Evolutionary conservation across 1,140 invertebrate genomes (phyloP).

Genomic region (Belonocnema kinseyi): DNA sequence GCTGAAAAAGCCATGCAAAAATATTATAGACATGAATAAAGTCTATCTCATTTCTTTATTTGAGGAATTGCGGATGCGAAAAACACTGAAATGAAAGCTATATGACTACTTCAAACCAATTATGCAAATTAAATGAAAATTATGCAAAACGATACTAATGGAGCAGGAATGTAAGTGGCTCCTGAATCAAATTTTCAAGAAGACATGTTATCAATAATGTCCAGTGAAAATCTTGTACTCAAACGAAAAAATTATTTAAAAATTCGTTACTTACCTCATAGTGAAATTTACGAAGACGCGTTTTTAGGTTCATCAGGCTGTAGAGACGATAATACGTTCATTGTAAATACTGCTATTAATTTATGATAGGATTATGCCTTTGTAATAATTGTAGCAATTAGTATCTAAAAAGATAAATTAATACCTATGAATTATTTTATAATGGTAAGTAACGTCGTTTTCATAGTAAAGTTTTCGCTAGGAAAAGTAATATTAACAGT

Average conservation of each 20-base stretch:
- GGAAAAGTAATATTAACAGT: too few species aligned
- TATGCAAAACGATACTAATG: too few species aligned
- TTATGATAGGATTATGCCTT: neutral
- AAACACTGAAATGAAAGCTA: too few species aligned
- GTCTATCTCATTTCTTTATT: conserved; percentile 1
- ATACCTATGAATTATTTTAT: too few species aligned
- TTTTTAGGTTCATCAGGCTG: neutral
- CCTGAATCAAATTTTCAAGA: neutral
- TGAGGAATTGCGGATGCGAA: neutral
- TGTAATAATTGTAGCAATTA: neutral
- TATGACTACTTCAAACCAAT: too few species aligned
- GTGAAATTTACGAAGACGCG: neutral
- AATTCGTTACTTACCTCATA: neutral
- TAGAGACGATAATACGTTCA: neutral
- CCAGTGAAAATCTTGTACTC: neutral
- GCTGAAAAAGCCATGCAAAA: neutral
- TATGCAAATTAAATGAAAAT: too few species aligned
- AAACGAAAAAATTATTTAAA: neutral
- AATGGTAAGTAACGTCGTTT: too few species aligned
- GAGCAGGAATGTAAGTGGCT: neutral
- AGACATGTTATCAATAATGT: neutral
- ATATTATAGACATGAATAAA: neutral
- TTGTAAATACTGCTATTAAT: neutral
- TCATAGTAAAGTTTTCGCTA: too few species aligned
- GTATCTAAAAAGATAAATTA: too few species aligned